Conservation (phyloP, 2,888 invertebrate species). For the Euplexia lucipara region DNA sequence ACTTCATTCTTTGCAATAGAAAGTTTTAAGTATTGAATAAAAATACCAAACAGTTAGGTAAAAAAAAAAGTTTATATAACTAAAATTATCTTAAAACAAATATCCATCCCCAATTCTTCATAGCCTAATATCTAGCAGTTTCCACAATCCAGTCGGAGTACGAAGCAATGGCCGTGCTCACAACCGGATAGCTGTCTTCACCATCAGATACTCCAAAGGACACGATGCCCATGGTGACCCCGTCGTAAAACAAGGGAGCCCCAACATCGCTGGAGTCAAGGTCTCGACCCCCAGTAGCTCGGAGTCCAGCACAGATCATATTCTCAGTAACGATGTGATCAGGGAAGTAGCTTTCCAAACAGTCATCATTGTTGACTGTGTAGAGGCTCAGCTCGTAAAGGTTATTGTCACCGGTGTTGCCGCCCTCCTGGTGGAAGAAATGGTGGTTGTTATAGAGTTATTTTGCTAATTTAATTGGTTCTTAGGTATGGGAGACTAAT, state of each 20-base stretch:
- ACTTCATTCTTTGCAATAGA: no score
- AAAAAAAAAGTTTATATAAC: neutral
- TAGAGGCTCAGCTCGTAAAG: slow-evolving; percentile 48
- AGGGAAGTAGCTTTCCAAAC: slow-evolving; percentile 20
- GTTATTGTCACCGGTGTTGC: slow-evolving; percentile 27
- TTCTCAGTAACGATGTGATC: slow-evolving; percentile 70
- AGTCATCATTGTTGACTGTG: slow-evolving; percentile 25
- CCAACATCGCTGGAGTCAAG: slow-evolving; percentile 60
- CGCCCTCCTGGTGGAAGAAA: slow-evolving; percentile 57
- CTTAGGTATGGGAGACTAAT: no score
- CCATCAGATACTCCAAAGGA: slow-evolving; percentile 52
- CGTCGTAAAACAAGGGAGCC: slow-evolving; percentile 56
- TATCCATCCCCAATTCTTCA: neutral
- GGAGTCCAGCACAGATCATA: slow-evolving; percentile 80
- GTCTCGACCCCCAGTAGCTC: slow-evolving; percentile 43
- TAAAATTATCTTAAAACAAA: neutral
- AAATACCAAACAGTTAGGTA: neutral
- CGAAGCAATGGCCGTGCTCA: slow-evolving; percentile 41
- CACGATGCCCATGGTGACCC: slow-evolving; percentile 45
- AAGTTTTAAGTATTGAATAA: no score
- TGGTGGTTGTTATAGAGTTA: neutral
- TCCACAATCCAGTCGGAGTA: slow-evolving; percentile 54
- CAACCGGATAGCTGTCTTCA: slow-evolving; percentile 37
- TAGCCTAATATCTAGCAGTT: slow-evolving; percentile 20
- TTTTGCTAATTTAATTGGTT: no score